A percentile compares a stretch with the other conserved stretches of the same genome.
Conservation (phyloP, 2,113 vertebrate genomes). For the Poeciliopsis turrubarensis region DNA sequence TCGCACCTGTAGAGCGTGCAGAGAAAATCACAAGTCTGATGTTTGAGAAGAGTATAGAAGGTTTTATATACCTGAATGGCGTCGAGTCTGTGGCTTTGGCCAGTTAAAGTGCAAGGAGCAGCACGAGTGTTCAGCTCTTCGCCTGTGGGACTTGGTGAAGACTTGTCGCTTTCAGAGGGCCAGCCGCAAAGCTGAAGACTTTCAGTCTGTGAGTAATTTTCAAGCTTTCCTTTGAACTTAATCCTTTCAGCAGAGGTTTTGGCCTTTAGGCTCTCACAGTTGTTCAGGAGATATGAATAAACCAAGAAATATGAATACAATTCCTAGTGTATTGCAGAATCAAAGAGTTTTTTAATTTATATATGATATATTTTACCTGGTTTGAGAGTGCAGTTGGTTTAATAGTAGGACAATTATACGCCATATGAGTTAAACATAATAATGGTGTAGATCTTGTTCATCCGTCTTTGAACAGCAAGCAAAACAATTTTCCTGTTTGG, state of each 20-base stretch:
- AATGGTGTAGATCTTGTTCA: no score
- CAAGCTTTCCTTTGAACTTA: conserved; percentile 80
- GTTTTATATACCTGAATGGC: conserved; percentile 41
- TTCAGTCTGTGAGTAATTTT: conserved; percentile 82
- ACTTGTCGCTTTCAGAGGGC: conserved; percentile 66
- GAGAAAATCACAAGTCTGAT: conserved; percentile 15
- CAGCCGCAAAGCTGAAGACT: conserved; percentile 76
- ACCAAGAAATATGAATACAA: conserved; percentile 76
- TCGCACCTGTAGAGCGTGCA: conserved; percentile 50
- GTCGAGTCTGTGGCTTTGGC: conserved; percentile 33
- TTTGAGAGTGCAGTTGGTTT: conserved; percentile 52
- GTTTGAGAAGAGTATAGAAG: conserved; percentile 26
- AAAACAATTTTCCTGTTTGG: no score
- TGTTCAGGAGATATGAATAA: conserved; percentile 69
- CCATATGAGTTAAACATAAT: no score
- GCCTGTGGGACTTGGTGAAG: conserved; percentile 77
- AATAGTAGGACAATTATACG: conserved; percentile 42
- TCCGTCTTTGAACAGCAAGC: no score
- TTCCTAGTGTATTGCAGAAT: conserved; percentile 67
- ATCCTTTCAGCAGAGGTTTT: conserved; percentile 72
- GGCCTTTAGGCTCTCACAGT: conserved; percentile 66
- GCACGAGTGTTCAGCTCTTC: conserved; percentile 50
- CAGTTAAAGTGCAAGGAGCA: conserved; percentile 47
- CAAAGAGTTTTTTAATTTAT: conserved; percentile 53
- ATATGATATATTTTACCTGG: conserved; percentile 37